phyloP scores from a whole-genome alignment of 2,113 vertebrate genomes.

The Rhynchomys soricoides region DNA sequence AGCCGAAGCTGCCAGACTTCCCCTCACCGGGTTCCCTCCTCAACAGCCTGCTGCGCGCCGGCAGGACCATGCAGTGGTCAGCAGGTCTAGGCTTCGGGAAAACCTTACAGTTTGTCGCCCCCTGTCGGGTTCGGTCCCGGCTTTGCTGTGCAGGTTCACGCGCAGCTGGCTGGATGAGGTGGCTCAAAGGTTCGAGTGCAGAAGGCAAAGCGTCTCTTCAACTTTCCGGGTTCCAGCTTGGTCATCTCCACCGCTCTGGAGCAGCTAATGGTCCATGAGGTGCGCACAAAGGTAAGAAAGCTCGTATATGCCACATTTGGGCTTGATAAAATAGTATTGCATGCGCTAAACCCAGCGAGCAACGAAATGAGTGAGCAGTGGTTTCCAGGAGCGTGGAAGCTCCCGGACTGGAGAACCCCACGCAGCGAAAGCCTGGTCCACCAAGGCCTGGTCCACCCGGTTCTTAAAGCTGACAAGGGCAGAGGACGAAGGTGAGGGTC shows the following conservation, averaged over 20 bases:
- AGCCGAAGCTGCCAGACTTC: neutral
- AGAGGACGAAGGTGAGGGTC: neutral
- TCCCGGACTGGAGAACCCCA: neutral
- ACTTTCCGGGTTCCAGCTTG: neutral
- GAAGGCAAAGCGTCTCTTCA: neutral
- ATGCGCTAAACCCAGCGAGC: neutral
- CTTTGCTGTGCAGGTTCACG: neutral
- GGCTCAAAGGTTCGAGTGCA: neutral
- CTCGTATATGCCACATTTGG: neutral
- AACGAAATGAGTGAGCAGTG: too few relatives aligned
- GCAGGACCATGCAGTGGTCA: neutral
- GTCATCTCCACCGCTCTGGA: neutral
- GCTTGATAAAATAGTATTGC: neutral
- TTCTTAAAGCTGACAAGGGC: neutral
- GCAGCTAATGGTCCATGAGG: neutral
- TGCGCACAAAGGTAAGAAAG: neutral
- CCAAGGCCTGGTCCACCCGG: neutral
- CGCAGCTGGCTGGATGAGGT: neutral
- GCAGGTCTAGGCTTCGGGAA: neutral
- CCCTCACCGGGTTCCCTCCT: neutral
- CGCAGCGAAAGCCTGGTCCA: rapidly evolving
- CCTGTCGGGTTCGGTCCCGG: slow-evolving; percentile 74
- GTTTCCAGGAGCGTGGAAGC: neutral
- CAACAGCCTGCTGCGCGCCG: neutral
- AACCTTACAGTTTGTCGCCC: slow-evolving; percentile 79